Evolutionary conservation across 2,888 invertebrate species (phyloP).

Genomic region (Stenoptilia bipunctidactyla): DNA sequence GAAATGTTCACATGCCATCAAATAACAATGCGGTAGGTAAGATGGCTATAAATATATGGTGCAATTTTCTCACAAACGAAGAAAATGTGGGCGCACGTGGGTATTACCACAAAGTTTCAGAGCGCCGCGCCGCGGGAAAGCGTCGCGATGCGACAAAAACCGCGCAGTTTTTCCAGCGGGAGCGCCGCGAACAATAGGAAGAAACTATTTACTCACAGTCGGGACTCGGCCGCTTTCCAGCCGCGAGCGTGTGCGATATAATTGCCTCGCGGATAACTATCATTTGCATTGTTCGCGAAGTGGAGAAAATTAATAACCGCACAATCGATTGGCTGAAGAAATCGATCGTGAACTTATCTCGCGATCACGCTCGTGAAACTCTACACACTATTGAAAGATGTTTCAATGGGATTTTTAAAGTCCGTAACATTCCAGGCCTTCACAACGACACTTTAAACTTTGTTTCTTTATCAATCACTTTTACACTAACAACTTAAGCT

Average conservation of each 20-base stretch:
- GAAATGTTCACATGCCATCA: no score
- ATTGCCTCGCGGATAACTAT: conserved; percentile 56
- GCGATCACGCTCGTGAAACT: conserved; percentile 18
- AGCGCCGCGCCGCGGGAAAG: conserved; percentile 40
- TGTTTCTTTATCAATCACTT: no score
- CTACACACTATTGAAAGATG: no score
- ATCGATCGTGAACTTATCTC: conserved; percentile 29
- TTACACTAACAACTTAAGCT: no score
- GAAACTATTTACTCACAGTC: conserved; percentile 54
- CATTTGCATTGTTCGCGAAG: conserved; percentile 60
- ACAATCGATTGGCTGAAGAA: conserved; percentile 42
- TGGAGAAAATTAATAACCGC: conserved; percentile 59
- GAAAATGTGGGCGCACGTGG: background rate
- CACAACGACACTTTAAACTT: no score
- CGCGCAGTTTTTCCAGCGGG: conserved; percentile 33
- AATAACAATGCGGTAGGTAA: no score
- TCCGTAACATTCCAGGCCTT: background rate
- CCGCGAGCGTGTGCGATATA: conserved; percentile 39
- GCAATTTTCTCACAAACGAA: conserved; percentile 2
- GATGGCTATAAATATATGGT: no score
- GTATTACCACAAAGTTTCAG: conserved; percentile 15
- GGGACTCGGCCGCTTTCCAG: conserved; percentile 53
- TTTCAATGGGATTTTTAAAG: no score
- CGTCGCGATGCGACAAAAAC: conserved; percentile 28
- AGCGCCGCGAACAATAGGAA: conserved; percentile 53